phyloP scores from a whole-genome alignment of 2,888 invertebrate species.

The Meliscaeva auricollis region DNA sequence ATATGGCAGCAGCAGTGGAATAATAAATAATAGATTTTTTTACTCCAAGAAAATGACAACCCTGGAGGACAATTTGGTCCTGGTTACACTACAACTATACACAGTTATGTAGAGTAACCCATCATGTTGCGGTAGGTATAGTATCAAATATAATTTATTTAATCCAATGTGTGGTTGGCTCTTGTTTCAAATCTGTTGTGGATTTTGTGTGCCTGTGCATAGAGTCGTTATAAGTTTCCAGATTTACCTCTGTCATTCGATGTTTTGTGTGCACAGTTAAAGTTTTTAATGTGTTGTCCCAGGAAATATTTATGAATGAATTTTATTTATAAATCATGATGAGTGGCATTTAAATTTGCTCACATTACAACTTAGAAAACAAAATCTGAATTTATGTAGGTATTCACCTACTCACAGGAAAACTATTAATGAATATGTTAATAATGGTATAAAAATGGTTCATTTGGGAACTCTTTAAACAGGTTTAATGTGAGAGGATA shows the following conservation, averaged over 20 bases:
- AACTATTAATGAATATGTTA: too few species aligned
- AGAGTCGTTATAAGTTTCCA: not conserved
- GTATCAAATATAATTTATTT: conserved; percentile 57
- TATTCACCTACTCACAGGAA: too few species aligned
- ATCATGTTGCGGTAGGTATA: not conserved
- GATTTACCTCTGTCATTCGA: not conserved
- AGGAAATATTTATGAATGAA: not conserved
- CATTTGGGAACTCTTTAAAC: too few species aligned
- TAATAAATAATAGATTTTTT: conserved; percentile 67
- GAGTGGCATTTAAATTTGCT: not conserved
- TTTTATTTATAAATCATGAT: not conserved
- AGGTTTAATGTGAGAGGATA: too few species aligned
- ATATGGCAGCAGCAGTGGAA: conserved; percentile 34
- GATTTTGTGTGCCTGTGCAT: not conserved
- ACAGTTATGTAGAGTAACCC: not conserved
- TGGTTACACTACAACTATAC: not conserved
- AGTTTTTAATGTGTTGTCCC: conserved; percentile 16
- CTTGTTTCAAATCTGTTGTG: not conserved
- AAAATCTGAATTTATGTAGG: not conserved
- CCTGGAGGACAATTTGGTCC: conserved; percentile 14
- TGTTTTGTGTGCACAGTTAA: not conserved
- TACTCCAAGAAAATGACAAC: conserved; percentile 52
- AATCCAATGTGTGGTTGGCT: conserved; percentile 41
- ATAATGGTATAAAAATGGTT: too few species aligned
- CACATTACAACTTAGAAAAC: not conserved